Percentiles rank a stretch among this genome's conserved stretches.
phyloP scores from a whole-genome alignment of 2,888 invertebrate genomes.

The Drosophila tanythrix region DNA sequence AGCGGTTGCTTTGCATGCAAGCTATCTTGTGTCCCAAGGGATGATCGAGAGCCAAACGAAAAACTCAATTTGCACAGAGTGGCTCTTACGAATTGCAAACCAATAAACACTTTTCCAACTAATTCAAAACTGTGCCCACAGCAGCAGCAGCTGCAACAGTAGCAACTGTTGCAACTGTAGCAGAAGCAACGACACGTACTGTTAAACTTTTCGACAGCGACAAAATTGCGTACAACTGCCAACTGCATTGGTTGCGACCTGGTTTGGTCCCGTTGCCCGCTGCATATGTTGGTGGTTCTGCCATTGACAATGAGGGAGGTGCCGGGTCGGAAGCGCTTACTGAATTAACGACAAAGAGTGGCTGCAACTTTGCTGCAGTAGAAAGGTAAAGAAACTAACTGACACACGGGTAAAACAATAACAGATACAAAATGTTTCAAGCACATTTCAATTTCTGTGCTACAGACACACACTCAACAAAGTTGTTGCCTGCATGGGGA shows the following conservation, averaged over 20 bases:
- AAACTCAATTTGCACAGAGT: constrained; percentile 79
- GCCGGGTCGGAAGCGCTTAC: constrained; percentile 56
- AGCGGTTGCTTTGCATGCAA: constrained; percentile 58
- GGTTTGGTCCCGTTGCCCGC: constrained; percentile 25
- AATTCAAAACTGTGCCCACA: constrained; percentile 62
- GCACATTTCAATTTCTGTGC: constrained; percentile 74
- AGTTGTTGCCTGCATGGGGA: constrained; percentile 56
- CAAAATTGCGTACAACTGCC: constrained; percentile 75
- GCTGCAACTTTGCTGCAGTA: constrained; percentile 67
- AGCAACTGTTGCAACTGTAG: constrained; percentile 13
- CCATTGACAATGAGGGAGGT: neutral
- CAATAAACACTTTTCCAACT: constrained; percentile 81
- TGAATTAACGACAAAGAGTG: constrained; percentile 73
- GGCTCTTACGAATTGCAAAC: constrained; percentile 62
- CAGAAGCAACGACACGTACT: constrained; percentile 41
- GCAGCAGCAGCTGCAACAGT: constrained; percentile 20
- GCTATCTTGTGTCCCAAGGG: constrained; percentile 33
- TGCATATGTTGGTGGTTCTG: constrained; percentile 26
- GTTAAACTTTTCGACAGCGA: constrained; percentile 76
- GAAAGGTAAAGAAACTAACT: constrained; percentile 55
- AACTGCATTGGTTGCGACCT: constrained; percentile 47
- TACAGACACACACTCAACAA: constrained; percentile 27
- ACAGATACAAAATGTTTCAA: constrained; percentile 71
- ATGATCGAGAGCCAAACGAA: constrained; percentile 48
- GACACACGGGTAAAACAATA: constrained; percentile 66